A percentile compares a stretch with the other conserved stretches of the same genome.
Evolutionary conservation across 2,797 vertebrate genomes (phyloP).

Genomic region (Ficedula albicollis): DNA sequence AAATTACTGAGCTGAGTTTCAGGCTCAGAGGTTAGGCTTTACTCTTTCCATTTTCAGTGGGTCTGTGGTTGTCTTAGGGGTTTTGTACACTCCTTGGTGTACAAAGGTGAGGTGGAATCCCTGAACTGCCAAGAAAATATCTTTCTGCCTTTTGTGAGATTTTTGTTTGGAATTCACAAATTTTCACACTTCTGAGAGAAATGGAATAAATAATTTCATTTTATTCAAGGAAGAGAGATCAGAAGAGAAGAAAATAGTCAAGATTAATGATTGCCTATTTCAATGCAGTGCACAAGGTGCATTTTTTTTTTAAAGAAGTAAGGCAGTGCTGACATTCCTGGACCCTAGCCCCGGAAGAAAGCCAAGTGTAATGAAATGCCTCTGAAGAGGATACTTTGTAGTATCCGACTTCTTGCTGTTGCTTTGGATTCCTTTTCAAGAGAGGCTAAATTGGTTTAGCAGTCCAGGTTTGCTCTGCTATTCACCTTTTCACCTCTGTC

Average conservation of each 20-base stretch:
- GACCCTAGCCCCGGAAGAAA: not conserved
- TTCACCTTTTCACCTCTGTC: not conserved
- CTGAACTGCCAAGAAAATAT: not conserved
- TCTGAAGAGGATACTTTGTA: slow-evolving; percentile 16
- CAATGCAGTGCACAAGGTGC: not conserved
- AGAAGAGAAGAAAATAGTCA: not conserved
- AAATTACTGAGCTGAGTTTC: not conserved
- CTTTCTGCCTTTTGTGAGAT: not conserved
- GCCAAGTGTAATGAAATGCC: not conserved
- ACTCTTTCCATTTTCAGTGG: accelerated
- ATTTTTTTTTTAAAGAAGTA: not conserved
- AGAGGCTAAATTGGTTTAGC: not conserved
- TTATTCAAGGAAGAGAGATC: not conserved
- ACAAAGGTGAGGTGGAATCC: not conserved
- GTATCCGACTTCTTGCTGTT: not conserved
- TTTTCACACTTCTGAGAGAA: not conserved
- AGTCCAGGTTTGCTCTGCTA: not conserved
- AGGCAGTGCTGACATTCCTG: not conserved
- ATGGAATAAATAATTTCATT: not conserved
- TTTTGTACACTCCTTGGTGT: not conserved
- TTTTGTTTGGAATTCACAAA: not conserved
- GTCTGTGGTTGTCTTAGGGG: not conserved
- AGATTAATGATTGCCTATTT: not conserved
- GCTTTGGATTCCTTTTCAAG: slow-evolving; percentile 8
- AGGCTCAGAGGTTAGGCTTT: not conserved